phyloP scores from a whole-genome alignment of 2,797 vertebrate species.

The Taenioides sp. region DNA sequence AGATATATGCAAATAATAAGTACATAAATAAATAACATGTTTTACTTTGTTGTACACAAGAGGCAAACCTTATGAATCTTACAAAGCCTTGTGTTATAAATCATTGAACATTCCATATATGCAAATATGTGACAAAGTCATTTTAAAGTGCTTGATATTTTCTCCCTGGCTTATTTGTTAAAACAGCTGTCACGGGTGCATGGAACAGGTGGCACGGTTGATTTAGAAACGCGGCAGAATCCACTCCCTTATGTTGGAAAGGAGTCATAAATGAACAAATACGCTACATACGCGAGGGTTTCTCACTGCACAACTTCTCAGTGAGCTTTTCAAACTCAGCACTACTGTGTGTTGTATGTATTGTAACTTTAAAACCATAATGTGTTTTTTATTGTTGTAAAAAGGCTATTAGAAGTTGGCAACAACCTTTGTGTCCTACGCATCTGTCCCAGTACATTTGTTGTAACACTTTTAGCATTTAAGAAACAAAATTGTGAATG shows the following conservation, averaged over 20 bases:
- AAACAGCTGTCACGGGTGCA: conserved; percentile 1
- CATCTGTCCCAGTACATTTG: no score
- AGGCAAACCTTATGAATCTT: conserved; percentile 1
- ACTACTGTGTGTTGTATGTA: background rate
- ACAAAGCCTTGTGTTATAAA: background rate
- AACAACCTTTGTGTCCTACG: background rate
- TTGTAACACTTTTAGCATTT: no score
- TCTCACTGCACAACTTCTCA: background rate
- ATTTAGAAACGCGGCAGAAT: conserved; percentile 10
- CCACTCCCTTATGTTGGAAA: conserved; percentile 11
- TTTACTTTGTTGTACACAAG: background rate
- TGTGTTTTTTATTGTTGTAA: background rate
- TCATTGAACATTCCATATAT: background rate
- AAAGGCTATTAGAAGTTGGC: background rate
- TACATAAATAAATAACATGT: background rate
- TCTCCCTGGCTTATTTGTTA: conserved; percentile 7
- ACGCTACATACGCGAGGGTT: background rate
- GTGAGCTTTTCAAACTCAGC: background rate
- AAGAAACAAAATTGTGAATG: no score
- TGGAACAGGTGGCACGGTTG: conserved; percentile 12
- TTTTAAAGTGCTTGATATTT: conserved; percentile 6
- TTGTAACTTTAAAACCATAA: background rate
- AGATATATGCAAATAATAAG: background rate
- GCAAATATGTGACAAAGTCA: background rate
- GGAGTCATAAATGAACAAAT: conserved; percentile 8